phyloP scores from a whole-genome alignment of 2,888 invertebrate species.

The Dynastes tityus region DNA sequence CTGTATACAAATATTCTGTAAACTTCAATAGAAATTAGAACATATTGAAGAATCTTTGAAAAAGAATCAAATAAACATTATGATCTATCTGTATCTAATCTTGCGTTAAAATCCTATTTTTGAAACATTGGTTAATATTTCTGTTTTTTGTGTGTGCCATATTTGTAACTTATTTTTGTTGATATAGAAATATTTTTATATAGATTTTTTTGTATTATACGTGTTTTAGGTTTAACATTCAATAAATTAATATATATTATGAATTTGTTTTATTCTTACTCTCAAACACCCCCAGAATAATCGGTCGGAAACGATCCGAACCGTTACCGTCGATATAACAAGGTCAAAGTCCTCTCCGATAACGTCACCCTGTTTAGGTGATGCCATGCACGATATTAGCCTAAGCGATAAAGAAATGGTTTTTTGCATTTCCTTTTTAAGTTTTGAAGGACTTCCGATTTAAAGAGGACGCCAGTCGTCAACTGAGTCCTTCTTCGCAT shows the following conservation, averaged over 20 bases:
- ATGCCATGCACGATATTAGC: too few relatives aligned
- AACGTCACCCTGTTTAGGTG: too few relatives aligned
- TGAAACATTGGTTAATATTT: not conserved
- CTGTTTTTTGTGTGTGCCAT: constrained; percentile 7
- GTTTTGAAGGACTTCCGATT: too few relatives aligned
- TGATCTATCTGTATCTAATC: not conserved
- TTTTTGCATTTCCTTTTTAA: too few relatives aligned
- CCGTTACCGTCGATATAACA: too few relatives aligned
- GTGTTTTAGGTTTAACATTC: constrained; percentile 10
- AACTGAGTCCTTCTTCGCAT: too few relatives aligned
- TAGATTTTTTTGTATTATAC: constrained; percentile 3
- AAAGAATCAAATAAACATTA: not conserved
- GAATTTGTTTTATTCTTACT: too few relatives aligned
- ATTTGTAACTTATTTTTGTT: constrained; percentile 16
- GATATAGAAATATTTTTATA: constrained; percentile 5
- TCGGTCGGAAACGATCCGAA: too few relatives aligned
- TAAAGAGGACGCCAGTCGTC: too few relatives aligned
- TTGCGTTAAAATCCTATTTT: not conserved
- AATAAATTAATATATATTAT: not conserved
- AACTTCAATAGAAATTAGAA: not conserved
- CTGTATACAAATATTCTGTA: not conserved
- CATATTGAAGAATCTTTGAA: not conserved
- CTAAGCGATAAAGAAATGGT: too few relatives aligned
- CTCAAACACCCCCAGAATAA: too few relatives aligned
- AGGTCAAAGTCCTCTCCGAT: too few relatives aligned